Evolutionary conservation across 2,888 invertebrate genomes (phyloP).

Genomic region (Dasypogon diadema): DNA sequence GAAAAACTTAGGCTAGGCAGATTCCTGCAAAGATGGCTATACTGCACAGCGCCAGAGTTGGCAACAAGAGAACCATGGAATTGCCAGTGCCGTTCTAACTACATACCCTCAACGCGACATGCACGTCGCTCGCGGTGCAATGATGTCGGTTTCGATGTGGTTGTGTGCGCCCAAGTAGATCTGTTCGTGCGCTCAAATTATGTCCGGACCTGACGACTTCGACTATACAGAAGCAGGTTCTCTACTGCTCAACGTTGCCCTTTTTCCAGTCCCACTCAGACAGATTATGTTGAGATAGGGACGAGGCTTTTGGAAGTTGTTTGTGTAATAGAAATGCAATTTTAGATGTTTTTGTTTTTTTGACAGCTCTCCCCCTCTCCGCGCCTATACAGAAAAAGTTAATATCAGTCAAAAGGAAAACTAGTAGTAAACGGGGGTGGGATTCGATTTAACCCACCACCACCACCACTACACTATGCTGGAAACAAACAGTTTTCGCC

Average conservation of each 20-base stretch:
- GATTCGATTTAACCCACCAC: conserved; percentile 28
- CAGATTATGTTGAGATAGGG: conserved; percentile 42
- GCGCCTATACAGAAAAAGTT: conserved; percentile 43
- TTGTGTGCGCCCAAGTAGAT: conserved; percentile 2
- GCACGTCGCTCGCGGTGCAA: conserved; percentile 3
- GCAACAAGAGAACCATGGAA: conserved; percentile 10
- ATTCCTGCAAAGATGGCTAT: conserved; percentile 27
- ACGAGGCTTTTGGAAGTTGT: conserved; percentile 25
- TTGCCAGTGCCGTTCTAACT: conserved; percentile 3
- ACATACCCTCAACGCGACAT: not conserved
- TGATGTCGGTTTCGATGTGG: too few species aligned
- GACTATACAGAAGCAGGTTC: not conserved
- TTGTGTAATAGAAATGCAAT: conserved; percentile 55
- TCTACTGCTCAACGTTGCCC: conserved; percentile 50
- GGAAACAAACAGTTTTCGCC: too few species aligned
- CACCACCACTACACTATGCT: too few species aligned
- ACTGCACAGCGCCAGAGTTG: not conserved
- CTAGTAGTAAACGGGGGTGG: conserved; percentile 46
- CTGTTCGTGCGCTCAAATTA: conserved; percentile 44
- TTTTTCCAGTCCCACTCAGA: conserved; percentile 51
- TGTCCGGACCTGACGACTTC: conserved; percentile 28
- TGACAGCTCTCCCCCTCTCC: conserved; percentile 48
- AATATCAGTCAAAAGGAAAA: conserved; percentile 49
- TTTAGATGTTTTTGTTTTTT: conserved; percentile 56
- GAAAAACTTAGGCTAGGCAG: not conserved